Percentiles rank a stretch among this genome's conserved stretches.
Evolutionary conservation across 2,113 vertebrate species (phyloP).

Genomic region (Nothocercus julius): DNA sequence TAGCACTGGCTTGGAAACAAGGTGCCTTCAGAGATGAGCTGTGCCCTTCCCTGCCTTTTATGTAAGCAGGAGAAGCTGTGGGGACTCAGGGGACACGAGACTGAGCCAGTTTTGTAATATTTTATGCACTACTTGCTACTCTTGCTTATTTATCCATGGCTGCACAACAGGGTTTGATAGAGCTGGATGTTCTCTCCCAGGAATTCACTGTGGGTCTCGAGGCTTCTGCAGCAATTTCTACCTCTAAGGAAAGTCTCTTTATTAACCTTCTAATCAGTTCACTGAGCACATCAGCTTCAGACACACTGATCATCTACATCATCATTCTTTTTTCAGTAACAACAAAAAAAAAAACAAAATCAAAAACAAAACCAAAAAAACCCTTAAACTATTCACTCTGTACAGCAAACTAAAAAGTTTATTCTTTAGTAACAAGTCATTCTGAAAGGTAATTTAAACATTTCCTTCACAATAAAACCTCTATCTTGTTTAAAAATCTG

Average conservation of each 20-base stretch:
- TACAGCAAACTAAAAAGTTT: not conserved
- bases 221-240: not conserved
- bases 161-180: not conserved
- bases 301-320: not conserved
- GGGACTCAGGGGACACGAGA: not conserved
- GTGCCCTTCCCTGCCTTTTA: not conserved
- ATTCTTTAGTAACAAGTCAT: not conserved
- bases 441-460: slow-evolving; percentile 14
- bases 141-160: not conserved
- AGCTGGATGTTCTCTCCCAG: not conserved
- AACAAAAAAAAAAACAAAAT: too few species aligned
- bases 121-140: slow-evolving; percentile 44
- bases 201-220: not conserved
- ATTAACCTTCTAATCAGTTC: not conserved
- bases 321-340: not conserved
- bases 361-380: too few species aligned
- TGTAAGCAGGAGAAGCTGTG: not conserved
- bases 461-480: not conserved
- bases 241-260: not conserved
- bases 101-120: slow-evolving; percentile 27
- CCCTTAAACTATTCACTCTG: not conserved
- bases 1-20: not conserved
- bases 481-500: not conserved
- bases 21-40: not conserved
- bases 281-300: not conserved